Evolutionary conservation across 2,113 vertebrate species (phyloP).

Genomic region (Callionymus lyra): DNA sequence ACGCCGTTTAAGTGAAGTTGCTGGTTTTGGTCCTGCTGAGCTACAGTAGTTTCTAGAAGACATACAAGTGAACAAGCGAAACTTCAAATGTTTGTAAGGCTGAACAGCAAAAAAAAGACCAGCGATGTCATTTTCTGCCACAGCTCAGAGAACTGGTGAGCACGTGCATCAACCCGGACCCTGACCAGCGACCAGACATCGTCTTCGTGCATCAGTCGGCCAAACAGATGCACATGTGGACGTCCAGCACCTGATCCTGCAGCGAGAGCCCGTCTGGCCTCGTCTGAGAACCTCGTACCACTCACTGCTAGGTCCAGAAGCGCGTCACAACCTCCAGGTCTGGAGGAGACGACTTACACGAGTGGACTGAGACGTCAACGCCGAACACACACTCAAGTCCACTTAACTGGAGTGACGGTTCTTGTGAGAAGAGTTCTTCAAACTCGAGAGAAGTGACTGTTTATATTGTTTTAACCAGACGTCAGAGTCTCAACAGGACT

Average conservation of each 20-base stretch:
- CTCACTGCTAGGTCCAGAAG: constrained; percentile 2
- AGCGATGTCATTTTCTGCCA: not conserved
- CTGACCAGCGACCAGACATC: constrained; percentile 47
- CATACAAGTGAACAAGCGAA: too few relatives aligned
- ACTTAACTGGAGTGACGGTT: not conserved
- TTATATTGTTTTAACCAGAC: not conserved
- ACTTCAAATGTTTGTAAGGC: too few relatives aligned
- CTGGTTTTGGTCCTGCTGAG: too few relatives aligned
- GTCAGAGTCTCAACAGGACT: not conserved
- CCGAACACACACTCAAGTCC: not conserved
- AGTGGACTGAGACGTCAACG: constrained; percentile 7
- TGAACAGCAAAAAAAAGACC: too few relatives aligned
- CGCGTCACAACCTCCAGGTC: constrained; percentile 3
- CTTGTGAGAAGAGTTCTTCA: constrained; percentile 6
- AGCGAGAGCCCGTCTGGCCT: constrained; percentile 8
- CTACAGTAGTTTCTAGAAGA: too few relatives aligned
- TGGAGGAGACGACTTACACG: constrained; percentile 5
- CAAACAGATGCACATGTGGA: constrained; percentile 47
- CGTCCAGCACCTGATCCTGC: constrained; percentile 31
- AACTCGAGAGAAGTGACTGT: constrained; percentile 6
- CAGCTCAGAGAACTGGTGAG: constrained; percentile 44
- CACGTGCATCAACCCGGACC: constrained; percentile 48
- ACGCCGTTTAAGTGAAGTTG: too few relatives aligned
- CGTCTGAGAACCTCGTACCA: constrained; percentile 8
- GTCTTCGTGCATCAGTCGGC: constrained; percentile 42